Percentiles rank a stretch among this genome's conserved stretches.
Conservation (phyloP, 2,797 vertebrate species). For the Sphenodon punctatus region DNA sequence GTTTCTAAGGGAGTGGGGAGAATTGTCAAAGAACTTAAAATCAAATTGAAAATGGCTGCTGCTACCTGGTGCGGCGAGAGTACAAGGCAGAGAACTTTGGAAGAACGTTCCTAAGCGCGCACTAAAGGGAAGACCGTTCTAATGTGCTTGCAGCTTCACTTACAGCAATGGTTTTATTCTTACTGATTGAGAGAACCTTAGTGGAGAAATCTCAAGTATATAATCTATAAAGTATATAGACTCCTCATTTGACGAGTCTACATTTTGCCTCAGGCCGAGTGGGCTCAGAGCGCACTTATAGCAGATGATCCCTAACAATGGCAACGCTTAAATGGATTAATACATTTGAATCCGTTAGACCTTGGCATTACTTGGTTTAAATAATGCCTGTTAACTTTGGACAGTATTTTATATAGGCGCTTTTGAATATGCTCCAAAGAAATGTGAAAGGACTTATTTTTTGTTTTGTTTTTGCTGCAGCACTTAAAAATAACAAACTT, state of each 20-base stretch:
- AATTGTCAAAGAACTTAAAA: conserved; percentile 31
- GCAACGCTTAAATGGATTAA: conserved; percentile 48
- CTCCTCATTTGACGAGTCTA: conserved; percentile 47
- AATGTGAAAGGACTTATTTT: conserved; percentile 67
- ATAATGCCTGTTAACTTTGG: conserved; percentile 43
- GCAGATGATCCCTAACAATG: conserved; percentile 29
- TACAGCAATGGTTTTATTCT: conserved; percentile 18
- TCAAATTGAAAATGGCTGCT: conserved; percentile 4
- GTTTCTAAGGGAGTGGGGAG: not conserved
- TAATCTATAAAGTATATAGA: conserved; percentile 26
- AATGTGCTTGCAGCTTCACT: conserved; percentile 51
- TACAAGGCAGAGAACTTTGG: not conserved
- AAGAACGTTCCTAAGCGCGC: conserved; percentile 29
- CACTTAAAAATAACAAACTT: conserved; percentile 59
- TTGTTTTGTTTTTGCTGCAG: conserved; percentile 54
- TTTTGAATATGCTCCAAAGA: conserved; percentile 75
- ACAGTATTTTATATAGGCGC: conserved; percentile 59
- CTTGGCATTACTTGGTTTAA: conserved; percentile 55
- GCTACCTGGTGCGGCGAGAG: not conserved
- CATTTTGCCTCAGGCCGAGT: conserved; percentile 21
- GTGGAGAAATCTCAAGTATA: conserved; percentile 38
- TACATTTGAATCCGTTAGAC: conserved; percentile 30
- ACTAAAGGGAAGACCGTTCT: conserved; percentile 60
- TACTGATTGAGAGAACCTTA: conserved; percentile 38
- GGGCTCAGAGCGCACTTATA: conserved; percentile 44